phyloP scores from a whole-genome alignment of 2,888 invertebrate species.

The Rhyacophila evoluta region DNA sequence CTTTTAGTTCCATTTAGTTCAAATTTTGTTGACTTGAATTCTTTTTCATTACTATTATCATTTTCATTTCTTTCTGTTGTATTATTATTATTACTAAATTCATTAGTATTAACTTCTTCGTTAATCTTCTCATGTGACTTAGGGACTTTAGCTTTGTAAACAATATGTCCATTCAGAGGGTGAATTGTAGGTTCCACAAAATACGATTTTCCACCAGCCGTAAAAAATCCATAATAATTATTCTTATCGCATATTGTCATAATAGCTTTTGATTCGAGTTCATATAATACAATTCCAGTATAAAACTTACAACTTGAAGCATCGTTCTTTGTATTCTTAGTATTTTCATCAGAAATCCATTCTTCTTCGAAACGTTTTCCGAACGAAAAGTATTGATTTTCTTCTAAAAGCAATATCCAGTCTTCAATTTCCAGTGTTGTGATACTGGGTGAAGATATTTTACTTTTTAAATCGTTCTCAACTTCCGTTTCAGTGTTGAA shows the following conservation, averaged over 20 bases:
- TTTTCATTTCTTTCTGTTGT: not conserved
- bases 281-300: conserved; percentile 46
- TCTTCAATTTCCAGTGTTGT: conserved; percentile 49
- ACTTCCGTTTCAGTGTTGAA: conserved; percentile 8
- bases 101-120: not conserved
- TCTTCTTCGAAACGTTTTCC: conserved; percentile 45
- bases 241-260: conserved; percentile 52
- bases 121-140: not conserved
- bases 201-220: conserved; percentile 44
- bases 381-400: conserved; percentile 45
- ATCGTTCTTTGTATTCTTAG: not conserved
- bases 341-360: conserved; percentile 34
- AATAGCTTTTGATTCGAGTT: conserved; percentile 50
- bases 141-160: conserved; percentile 50
- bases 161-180: conserved; percentile 47
- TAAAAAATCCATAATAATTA: conserved; percentile 53
- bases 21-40: no score
- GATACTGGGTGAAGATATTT: conserved; percentile 38
- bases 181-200: conserved; percentile 53
- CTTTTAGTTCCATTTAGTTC: conserved; percentile 16
- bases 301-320: conserved; percentile 43
- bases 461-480: conserved; percentile 25
- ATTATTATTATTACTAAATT: conserved; percentile 2
- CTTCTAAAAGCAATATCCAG: conserved; percentile 51
- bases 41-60: not conserved